phyloP scores from a whole-genome alignment of 1,140 invertebrate genomes.

The Drosophila nikananu region DNA sequence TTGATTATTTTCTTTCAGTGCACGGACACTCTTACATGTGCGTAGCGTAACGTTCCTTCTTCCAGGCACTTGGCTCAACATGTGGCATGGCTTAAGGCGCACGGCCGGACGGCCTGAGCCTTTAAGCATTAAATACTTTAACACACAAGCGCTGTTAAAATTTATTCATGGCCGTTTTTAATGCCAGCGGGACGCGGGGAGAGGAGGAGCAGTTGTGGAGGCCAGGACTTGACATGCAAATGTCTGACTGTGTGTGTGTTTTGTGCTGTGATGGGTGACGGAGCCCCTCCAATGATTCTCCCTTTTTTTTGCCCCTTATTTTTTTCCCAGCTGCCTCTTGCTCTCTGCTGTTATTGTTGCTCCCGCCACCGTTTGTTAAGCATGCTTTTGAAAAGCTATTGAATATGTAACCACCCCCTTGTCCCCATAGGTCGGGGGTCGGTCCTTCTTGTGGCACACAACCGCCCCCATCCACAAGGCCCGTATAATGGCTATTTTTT shows the following conservation, averaged over 20 bases:
- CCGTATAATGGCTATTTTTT: slow-evolving; percentile 72
- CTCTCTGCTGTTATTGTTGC: slow-evolving; percentile 53
- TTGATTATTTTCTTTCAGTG: background rate
- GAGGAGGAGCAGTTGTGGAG: slow-evolving; percentile 12
- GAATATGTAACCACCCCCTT: slow-evolving; percentile 67
- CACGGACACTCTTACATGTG: slow-evolving; percentile 38
- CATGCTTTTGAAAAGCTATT: slow-evolving; percentile 80
- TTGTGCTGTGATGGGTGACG: slow-evolving; percentile 49
- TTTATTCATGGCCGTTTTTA: slow-evolving; percentile 82
- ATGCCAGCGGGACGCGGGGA: slow-evolving; percentile 51
- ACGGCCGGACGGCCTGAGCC: slow-evolving; percentile 75
- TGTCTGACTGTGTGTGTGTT: slow-evolving; percentile 58
- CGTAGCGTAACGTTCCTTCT: slow-evolving; percentile 48
- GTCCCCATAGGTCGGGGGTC: slow-evolving; percentile 3
- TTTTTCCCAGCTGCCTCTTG: slow-evolving; percentile 41
- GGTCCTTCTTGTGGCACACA: slow-evolving; percentile 14
- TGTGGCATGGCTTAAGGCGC: slow-evolving; percentile 78
- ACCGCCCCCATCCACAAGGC: background rate
- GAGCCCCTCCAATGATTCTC: slow-evolving; percentile 39
- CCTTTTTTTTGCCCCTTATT: slow-evolving; percentile 62
- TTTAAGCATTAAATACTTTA: slow-evolving; percentile 84
- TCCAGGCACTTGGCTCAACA: slow-evolving; percentile 55
- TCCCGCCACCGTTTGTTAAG: slow-evolving; percentile 65
- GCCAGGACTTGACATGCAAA: slow-evolving; percentile 78
- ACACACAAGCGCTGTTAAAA: slow-evolving; percentile 82